Conservation (phyloP, 1,140 invertebrate species). For the Protaetia brevitarsis region DNA sequence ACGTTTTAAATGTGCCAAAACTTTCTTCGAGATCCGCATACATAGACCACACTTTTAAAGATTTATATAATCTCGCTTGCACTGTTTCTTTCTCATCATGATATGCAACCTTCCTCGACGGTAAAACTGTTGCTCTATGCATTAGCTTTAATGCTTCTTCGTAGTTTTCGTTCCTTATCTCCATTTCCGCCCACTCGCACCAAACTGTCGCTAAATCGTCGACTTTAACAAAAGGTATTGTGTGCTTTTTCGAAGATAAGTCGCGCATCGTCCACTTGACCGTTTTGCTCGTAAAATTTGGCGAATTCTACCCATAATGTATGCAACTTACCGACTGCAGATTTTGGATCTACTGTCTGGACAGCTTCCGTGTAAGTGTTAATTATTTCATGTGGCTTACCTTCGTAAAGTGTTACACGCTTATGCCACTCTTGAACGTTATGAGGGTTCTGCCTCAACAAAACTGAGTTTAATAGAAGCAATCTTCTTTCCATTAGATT, state of each 20-base stretch:
- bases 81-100: slow-evolving; percentile 97
- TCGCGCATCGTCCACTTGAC: slow-evolving; percentile 87
- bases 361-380: slow-evolving; percentile 98
- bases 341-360: slow-evolving; percentile 94
- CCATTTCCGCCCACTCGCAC: slow-evolving; percentile 99
- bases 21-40: slow-evolving; percentile 99
- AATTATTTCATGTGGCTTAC: slow-evolving; percentile 90
- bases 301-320: slow-evolving; percentile 97
- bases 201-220: slow-evolving; percentile 96
- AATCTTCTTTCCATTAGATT: slow-evolving; percentile 93
- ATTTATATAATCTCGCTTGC: slow-evolving; percentile 93
- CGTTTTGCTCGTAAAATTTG: slow-evolving; percentile 96
- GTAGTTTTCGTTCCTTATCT: slow-evolving; percentile 90
- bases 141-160: slow-evolving; percentile 89
- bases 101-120: slow-evolving; percentile 88
- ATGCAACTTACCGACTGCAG: slow-evolving; percentile 91
- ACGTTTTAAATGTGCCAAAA: slow-evolving; percentile 97
- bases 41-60: slow-evolving; percentile 96
- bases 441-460: slow-evolving; percentile 97
- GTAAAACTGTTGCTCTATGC: slow-evolving; percentile 91
- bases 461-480: slow-evolving; percentile 91
- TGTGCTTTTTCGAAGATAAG: slow-evolving; percentile 95
- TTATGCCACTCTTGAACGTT: slow-evolving; percentile 98
- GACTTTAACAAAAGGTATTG: slow-evolving; percentile 90
- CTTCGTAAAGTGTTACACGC: slow-evolving; percentile 93